Conservation (phyloP, 2,888 invertebrate species). For the Cerceris rybyensis region DNA sequence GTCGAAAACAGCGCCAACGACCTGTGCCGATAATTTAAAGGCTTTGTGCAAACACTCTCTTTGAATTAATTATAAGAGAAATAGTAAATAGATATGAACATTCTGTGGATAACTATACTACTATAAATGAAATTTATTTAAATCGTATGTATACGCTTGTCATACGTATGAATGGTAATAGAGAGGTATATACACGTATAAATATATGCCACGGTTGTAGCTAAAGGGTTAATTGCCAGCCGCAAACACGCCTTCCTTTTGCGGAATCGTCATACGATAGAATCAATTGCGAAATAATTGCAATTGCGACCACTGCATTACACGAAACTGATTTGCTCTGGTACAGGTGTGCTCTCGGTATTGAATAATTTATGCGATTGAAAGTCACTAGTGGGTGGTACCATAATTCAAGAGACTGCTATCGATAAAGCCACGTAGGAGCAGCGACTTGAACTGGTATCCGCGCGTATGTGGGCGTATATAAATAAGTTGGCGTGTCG, state of each 20-base stretch:
- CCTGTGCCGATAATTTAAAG: too few relatives aligned
- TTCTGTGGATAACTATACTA: too few relatives aligned
- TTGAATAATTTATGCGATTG: constrained; percentile 68
- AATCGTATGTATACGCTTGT: too few relatives aligned
- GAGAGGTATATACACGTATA: neutral
- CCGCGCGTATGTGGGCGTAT: constrained; percentile 54
- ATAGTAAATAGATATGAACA: too few relatives aligned
- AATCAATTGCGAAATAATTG: constrained; percentile 51
- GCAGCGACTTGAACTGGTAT: constrained; percentile 41
- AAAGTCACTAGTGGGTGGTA: constrained; percentile 62
- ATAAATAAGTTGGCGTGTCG: constrained; percentile 65
- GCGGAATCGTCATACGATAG: constrained; percentile 33
- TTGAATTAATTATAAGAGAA: too few relatives aligned
- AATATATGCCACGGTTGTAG: neutral
- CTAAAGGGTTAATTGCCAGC: neutral
- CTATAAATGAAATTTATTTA: too few relatives aligned
- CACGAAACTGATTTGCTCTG: constrained; percentile 63
- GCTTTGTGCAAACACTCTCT: too few relatives aligned
- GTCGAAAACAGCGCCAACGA: too few relatives aligned
- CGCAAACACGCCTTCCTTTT: neutral
- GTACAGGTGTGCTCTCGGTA: constrained; percentile 59
- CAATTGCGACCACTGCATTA: constrained; percentile 51
- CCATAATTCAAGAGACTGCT: constrained; percentile 64
- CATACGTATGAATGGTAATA: too few relatives aligned
- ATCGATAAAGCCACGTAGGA: constrained; percentile 59